Evolutionary conservation across 2,113 vertebrate genomes (phyloP).

Genomic region (human): DNA sequence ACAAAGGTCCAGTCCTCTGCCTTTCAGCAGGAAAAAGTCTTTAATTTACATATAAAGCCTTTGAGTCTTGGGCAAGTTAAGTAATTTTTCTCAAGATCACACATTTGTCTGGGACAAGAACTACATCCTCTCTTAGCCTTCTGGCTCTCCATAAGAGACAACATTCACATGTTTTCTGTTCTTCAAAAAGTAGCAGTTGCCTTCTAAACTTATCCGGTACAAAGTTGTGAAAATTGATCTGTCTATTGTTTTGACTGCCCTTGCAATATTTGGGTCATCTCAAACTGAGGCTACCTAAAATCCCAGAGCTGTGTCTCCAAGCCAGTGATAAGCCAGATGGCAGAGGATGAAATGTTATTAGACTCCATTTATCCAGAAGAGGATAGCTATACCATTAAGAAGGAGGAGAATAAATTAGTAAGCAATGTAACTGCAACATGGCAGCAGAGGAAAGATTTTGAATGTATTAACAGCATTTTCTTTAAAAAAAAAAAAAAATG

Average conservation of each 20-base stretch:
- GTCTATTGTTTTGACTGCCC: background rate
- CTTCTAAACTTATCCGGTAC: background rate
- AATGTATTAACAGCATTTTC: background rate
- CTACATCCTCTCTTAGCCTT: background rate
- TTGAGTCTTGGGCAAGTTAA: background rate
- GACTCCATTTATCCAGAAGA: background rate
- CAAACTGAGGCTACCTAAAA: background rate
- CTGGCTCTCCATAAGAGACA: background rate
- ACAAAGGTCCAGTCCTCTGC: background rate
- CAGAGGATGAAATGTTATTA: background rate
- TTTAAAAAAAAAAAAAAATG: background rate
- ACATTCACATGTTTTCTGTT: background rate
- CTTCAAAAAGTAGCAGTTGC: background rate
- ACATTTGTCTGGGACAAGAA: background rate
- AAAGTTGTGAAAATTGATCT: background rate
- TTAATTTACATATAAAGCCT: background rate
- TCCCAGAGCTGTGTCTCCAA: background rate
- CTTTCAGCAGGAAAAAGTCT: background rate
- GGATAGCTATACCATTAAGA: background rate
- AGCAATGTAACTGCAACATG: background rate
- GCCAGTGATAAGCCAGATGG: background rate
- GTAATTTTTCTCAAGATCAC: slow-evolving; percentile 6
- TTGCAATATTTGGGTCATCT: background rate
- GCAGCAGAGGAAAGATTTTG: background rate
- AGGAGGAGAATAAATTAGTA: background rate